Evolutionary conservation across 2,113 vertebrate species (phyloP), one percentile per base, ranked within the genome.

Genomic region (Neoarius graeffei): DNA sequence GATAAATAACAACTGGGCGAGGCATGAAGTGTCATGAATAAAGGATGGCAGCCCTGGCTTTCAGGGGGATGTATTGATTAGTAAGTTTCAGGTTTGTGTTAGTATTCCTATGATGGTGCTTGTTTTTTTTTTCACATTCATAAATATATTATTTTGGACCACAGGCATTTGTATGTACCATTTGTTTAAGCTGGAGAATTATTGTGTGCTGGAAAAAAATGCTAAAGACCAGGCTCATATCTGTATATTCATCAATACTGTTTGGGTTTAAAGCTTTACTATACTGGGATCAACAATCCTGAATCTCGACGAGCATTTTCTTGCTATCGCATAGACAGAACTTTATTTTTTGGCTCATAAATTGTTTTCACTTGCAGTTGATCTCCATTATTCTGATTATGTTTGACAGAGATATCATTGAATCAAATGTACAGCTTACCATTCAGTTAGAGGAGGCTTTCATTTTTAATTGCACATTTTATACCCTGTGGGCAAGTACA

Each of bases 1-100:
- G 81, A 88, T 88, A 79, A 88, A 88, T 88, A 83, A 88, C 69
- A 56, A 48, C 62, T 86, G 25, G 54, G 56, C 81, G 50, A 64
- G 57, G 50, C 84, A 74, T 80, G 64, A 80, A 84, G 74, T 69
- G 67, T 86, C 84, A 54, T 85, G 62, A 88, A 66, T 88, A 88
- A 85, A 88, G n/a, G 35, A 73, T 66, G 48, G 23, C 64, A 81
- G 81, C 30, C 83, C 84, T 85, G 83, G 80, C 83, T 88, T 88
- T 84, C 25, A 42, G 79, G 56, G 50, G 35, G 77, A 56, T 60
- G 59, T 81, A 86, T 90, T 86, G 66, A 83, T 85, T 90, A 80
- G 66, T 83, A 79, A 83, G 79, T 83, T 81, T 86, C 42, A 13
- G 30, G 59, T 62, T 88, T 77, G 83, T 56, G 27, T 83, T 85